Evolutionary conservation across 2,797 vertebrate genomes (phyloP).

Genomic region (Micrastur ruficollis): DNA sequence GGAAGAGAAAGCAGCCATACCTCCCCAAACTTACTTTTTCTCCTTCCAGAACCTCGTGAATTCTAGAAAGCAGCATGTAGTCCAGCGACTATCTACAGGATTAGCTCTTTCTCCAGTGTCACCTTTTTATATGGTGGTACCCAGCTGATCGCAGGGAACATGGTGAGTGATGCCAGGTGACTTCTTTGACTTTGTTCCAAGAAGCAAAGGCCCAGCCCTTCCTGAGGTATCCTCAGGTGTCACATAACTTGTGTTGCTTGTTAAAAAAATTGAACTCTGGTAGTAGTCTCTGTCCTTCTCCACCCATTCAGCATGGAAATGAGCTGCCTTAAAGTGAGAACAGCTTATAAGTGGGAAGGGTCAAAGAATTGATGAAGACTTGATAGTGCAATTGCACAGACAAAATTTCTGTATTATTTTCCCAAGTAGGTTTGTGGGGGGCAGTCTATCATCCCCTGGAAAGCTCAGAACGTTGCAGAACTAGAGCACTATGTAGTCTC

Average conservation of each 20-base stretch:
- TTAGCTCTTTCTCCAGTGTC: not conserved
- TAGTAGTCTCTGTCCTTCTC: not conserved
- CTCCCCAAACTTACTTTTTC: not conserved
- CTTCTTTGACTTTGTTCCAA: not conserved
- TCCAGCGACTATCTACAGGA: not conserved
- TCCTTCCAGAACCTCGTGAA: not conserved
- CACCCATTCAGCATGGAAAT: not conserved
- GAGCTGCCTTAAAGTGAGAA: not conserved
- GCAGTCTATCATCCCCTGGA: not conserved
- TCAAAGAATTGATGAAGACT: not conserved
- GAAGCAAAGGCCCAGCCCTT: not conserved
- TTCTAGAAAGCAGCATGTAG: not conserved
- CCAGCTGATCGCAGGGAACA: not conserved
- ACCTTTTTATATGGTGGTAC: not conserved
- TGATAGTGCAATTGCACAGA: not conserved
- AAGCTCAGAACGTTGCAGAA: not conserved
- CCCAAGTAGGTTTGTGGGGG: not conserved
- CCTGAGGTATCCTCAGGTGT: not conserved
- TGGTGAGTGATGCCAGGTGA: not conserved
- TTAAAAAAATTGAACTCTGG: not conserved
- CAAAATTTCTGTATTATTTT: not conserved
- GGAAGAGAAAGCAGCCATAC: not conserved
- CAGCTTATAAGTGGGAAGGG: not conserved
- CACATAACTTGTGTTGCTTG: not conserved
- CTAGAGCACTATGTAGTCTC: not conserved